Evolutionary conservation across 2,888 invertebrate genomes (phyloP), one percentile per base, ranked within the genome.

Genomic region (Sphaerophoria taeniata): DNA sequence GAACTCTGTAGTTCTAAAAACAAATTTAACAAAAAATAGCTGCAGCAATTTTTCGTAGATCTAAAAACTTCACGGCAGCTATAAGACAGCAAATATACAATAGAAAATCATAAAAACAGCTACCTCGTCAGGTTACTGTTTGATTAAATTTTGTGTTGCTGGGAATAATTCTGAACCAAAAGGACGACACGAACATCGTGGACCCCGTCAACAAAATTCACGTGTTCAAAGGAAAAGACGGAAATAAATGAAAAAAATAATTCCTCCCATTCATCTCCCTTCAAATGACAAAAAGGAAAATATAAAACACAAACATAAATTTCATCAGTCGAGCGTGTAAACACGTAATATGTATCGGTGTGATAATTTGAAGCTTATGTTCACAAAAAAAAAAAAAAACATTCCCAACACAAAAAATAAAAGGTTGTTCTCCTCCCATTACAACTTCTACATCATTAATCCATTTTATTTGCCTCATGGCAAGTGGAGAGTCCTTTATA

Each of bases 101-200:
- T 43, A 63, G 43, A 73, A n/a, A 58, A 14, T 36, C 9, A 16
- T 43, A 58, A 3, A 16, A 33, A 65, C 69, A 45, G 63, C 56
- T 63, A 70, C 74, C 56, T 63, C 43, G 80, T 75, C 75, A 74
- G 74, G 74, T 47, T 43, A 60, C 69, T 53, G 69, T 61, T 74
- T 74, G 79, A 80, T 80, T 74, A 69, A 80, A 80, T 60, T 74
- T 55, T 69, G 75, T 75, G 51, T 80, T 51, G 61, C 31, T 67
- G 36, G 14, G n/a, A n/a, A n/a, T n/a, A n/a, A n/a, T n/a, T n/a
- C n/a, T n/a, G n/a, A n/a, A n/a, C n/a, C n/a, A n/a, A n/a, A n/a
- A n/a, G n/a, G n/a, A n/a, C n/a, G n/a, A n/a, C n/a, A n/a, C n/a
- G n/a, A n/a, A n/a, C n/a, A n/a, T n/a, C n/a, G 36, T 34, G 14